phyloP scores from a whole-genome alignment of 2,888 invertebrate genomes.

The Horisme vitalbata region DNA sequence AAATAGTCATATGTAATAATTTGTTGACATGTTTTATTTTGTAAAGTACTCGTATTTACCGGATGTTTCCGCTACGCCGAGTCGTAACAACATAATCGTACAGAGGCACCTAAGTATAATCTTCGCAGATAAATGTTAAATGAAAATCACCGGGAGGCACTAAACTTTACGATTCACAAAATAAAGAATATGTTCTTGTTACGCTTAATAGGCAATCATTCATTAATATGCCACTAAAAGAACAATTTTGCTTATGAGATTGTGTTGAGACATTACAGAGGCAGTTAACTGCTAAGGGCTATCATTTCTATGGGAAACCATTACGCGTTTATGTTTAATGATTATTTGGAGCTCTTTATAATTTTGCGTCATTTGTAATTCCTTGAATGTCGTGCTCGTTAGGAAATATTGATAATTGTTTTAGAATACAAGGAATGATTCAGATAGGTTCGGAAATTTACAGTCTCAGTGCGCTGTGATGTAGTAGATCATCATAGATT shows the following conservation, averaged over 20 bases:
- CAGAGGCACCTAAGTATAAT: no score
- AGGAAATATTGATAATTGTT: conserved; percentile 50
- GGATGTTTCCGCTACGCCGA: no score
- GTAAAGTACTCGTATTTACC: no score
- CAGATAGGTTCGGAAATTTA: no score
- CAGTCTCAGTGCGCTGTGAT: no score
- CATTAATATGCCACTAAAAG: conserved; percentile 73
- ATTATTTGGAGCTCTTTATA: conserved; percentile 76
- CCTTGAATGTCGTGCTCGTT: conserved; percentile 60
- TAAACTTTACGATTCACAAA: conserved; percentile 19
- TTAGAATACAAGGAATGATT: no score
- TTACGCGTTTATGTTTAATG: conserved; percentile 79
- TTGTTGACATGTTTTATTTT: no score
- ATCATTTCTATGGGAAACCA: conserved; percentile 76
- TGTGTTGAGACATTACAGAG: conserved; percentile 72
- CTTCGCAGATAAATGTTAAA: conserved; percentile 9
- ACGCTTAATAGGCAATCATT: conserved; percentile 69
- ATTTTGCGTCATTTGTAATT: conserved; percentile 70
- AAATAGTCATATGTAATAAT: no score
- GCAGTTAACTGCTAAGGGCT: conserved; percentile 72
- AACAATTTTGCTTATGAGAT: conserved; percentile 71
- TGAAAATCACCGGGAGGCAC: conserved; percentile 11
- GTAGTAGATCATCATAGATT: no score
- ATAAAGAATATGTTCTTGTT: conserved; percentile 69
- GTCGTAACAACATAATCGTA: no score